Evolutionary conservation across 2,888 invertebrate species (phyloP), one percentile per base, ranked within the genome.

Genomic region (Rutpela maculata): DNA sequence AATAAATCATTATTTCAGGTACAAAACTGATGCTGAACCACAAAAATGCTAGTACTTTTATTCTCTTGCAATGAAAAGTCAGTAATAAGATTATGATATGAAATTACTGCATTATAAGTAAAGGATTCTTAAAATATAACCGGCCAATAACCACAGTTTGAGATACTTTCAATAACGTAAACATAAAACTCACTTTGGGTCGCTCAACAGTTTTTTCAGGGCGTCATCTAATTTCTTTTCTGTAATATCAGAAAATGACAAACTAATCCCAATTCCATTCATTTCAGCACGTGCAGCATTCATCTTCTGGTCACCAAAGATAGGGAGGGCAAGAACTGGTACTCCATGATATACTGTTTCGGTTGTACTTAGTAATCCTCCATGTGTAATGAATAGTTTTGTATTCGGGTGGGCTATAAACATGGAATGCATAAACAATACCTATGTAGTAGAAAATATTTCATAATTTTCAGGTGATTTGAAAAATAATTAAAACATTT

Each of bases 301-400:
- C 56, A 90, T 87, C 74, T 88, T 88, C 82, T 92, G 92, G 77
- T 92, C 92, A n/a, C 90, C 90, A 60, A 90, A 89, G 55, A 92
- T 88, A 63, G 92, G 92, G 79, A 92, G 89, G 43, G 91, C 91
- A 74, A 92, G 85, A 59, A 92, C 88, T 9, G 92, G 91, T 68
- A 90, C 91, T n/a, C 89, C 90, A 60, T 90, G 89, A 76, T 90
- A 88, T n/a, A 92, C 89, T 0, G 92, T 90, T 85, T 93, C 93
- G 79, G 91, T 91, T 18, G 91, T 89, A 80, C 92, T 92, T 82
- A 93, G 89, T 60, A 92, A 88, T 0, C 93, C 93, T 22, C 92
- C 93, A 84, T 93, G 92, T 10, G 92, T 92, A 74, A 93, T 91
- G 81, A 93, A 93, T 0, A 92, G 85, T 80, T 90, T 90, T 0